Evolutionary conservation across 2,113 vertebrate species (phyloP).

Genomic region (Pantherophis guttatus): DNA sequence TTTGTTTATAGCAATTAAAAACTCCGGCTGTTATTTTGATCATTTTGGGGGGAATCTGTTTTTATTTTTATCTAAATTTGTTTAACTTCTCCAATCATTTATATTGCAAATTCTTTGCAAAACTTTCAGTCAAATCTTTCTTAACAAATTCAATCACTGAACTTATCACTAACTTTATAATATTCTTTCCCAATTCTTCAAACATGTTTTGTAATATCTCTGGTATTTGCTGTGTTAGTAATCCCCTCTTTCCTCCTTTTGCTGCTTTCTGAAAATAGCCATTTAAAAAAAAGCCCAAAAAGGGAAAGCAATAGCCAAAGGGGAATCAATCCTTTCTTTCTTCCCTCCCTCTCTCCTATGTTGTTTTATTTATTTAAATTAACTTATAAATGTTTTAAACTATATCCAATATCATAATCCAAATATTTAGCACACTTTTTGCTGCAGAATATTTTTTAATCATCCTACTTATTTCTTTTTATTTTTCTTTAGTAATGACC

Average conservation of each 20-base stretch:
- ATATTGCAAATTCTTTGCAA: not conserved
- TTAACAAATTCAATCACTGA: not conserved
- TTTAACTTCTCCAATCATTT: not conserved
- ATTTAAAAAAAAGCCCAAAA: not conserved
- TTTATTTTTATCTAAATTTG: not conserved
- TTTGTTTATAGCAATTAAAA: not conserved
- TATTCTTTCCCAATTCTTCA: not conserved
- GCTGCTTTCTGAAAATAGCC: not conserved
- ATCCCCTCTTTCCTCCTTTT: not conserved
- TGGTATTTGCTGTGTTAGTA: not conserved
- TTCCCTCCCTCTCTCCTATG: not conserved
- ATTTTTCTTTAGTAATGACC: not conserved
- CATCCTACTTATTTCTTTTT: not conserved
- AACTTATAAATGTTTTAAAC: not conserved
- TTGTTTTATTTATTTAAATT: not conserved
- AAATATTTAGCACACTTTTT: not conserved
- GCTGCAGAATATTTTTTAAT: not conserved
- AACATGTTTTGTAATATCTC: not conserved
- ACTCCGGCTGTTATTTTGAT: not conserved
- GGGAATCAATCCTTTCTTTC: not conserved
- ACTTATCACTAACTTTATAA: not conserved
- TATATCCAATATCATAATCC: not conserved
- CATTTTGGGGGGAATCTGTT: no score
- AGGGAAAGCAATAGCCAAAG: not conserved
- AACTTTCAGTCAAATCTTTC: not conserved